Base-by-base conservation (phyloP, 2,113 vertebrate genomes). In the Lichenostomus cassidix region DNA sequence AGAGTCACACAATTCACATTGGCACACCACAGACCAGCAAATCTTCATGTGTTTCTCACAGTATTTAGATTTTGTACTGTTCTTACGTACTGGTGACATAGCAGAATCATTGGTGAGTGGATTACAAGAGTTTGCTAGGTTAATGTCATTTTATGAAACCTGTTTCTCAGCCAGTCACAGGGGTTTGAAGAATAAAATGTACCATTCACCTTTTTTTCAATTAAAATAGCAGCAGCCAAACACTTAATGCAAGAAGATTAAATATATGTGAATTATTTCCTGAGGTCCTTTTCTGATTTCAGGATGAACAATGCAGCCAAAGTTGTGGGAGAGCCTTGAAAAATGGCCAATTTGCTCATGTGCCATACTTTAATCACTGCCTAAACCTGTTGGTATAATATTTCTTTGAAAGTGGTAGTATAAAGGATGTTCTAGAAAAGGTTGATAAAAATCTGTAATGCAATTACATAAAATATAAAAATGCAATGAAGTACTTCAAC, bases 361-460 rank as follows among this genome's bases (percentile, higher is more conserved):
- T 93, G 70, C 85, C 47, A 12, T 85, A 35, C 47, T 92, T 85
- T 67, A 87, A 83, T 84, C 82, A 69, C 74, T 82, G 78, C 44
- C 83, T 94, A 77, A 94, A 96, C 68, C 81, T 73, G 69, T 42
- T 92, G 52, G 80, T 83, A 41, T 77, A 90, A 44, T 68, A 73
- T 93, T 96, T 95, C 95, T 88, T 96, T 92, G 84, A 79, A 91
- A 96, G 56, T 83, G 58, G 46, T 39, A 89, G 29, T 29, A 64
- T 31, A 85, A 94, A 95, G 49, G 44, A 75, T 84, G 44, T 90
- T 85, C 77, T 77, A 55, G 71, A 91, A 92, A 94, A 93, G 6
- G 23, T 82, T 79, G 69, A 94, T 83, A 87, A 80, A 90, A 94
- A 73, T 79, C 46, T 92, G 42, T 91, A 74, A 90, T 42, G 73